These are phyloP conservation scores for Upupa epops DNA, from an alignment of 2,113 vertebrate species.

Conservation along the genomic window DNA sequence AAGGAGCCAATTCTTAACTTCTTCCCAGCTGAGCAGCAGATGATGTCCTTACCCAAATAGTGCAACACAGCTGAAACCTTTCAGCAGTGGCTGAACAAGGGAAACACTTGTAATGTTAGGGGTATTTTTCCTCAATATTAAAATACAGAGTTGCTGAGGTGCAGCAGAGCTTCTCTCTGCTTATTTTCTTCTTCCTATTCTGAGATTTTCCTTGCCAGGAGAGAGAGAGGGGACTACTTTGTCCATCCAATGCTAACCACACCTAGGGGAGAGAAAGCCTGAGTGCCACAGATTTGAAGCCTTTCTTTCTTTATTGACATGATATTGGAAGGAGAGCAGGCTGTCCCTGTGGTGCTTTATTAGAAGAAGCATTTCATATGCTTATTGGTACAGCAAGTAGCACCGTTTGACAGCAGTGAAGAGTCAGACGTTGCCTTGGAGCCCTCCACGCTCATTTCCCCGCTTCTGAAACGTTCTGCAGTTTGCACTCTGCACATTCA, in stretches of 20 bases:
- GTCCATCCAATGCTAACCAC: not conserved
- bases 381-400: not conserved
- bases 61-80: constrained; percentile 27
- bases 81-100: not conserved
- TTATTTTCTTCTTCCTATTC: not conserved
- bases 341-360: not conserved
- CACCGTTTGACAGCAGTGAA: not conserved
- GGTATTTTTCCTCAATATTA: not conserved
- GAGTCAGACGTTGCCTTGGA: not conserved
- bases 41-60: not conserved
- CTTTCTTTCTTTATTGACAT: not conserved
- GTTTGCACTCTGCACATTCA: not conserved
- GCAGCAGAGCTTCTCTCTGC: not conserved
- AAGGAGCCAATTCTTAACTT: constrained; percentile 23
- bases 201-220: not conserved
- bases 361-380: not conserved
- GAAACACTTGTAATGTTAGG: not conserved
- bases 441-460: not conserved
- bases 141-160: not conserved
- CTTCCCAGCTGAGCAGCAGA: not conserved
- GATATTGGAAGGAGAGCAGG: not conserved
- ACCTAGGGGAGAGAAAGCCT: not conserved
- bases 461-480: not conserved
- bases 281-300: not conserved
- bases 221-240: not conserved